Evolutionary conservation across 2,888 invertebrate genomes (phyloP).

Genomic region (Megaustenia siamemsis): DNA sequence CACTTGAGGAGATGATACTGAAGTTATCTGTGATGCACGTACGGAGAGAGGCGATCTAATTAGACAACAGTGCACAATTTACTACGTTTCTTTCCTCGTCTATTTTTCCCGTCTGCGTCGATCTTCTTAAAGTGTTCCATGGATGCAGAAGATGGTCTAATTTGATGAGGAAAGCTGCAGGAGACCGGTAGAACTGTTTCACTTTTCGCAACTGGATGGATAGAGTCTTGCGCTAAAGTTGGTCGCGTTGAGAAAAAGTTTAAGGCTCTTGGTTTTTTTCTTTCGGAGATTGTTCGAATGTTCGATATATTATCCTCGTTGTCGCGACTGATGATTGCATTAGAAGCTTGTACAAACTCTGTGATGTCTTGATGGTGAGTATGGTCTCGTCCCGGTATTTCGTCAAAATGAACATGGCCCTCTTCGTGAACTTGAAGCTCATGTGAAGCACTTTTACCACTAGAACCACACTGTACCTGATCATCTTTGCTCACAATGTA

Average conservation of each 20-base stretch:
- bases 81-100: slow-evolving; percentile 16
- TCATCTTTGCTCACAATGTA: background rate
- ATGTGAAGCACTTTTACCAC: background rate
- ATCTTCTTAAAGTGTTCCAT: background rate
- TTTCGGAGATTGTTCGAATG: background rate
- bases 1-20: background rate
- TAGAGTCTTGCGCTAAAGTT: background rate
- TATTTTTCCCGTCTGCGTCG: background rate
- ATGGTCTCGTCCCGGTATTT: background rate
- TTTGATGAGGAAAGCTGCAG: background rate
- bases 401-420: background rate
- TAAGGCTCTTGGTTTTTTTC: background rate
- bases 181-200: background rate
- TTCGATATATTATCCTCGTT: background rate
- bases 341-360: background rate
- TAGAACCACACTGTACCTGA: background rate
- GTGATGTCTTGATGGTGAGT: too few species aligned
- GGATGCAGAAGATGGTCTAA: background rate
- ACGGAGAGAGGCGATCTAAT: background rate
- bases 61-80: slow-evolving; percentile 22
- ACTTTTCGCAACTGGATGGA: background rate
- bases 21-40: background rate
- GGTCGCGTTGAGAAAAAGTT: background rate
- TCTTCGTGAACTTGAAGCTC: background rate
- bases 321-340: too few species aligned